These are phyloP conservation scores for Coregonus sp. DNA, from an alignment of 2,797 vertebrate species.

Conservation along the genomic window DNA sequence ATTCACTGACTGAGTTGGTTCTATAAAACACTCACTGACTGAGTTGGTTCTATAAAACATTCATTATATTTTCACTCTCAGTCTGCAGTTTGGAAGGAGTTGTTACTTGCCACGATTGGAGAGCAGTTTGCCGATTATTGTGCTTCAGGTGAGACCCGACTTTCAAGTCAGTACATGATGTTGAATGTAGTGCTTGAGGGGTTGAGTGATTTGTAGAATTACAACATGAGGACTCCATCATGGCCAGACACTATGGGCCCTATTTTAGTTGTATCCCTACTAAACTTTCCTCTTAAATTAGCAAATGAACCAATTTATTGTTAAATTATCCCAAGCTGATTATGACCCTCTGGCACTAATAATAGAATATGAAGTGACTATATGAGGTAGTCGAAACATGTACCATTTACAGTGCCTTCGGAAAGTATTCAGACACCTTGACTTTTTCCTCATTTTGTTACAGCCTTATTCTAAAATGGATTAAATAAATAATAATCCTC, in stretches of 20 bases:
- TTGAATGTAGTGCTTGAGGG: neutral
- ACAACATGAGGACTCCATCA: neutral
- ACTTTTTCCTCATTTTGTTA: no score
- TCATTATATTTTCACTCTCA: conserved; percentile 49
- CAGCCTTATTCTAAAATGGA: no score
- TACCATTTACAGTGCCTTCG: neutral
- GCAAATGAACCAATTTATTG: neutral
- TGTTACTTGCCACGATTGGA: conserved; percentile 87
- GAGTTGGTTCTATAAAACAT: neutral
- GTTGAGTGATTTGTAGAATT: neutral
- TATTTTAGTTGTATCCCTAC: neutral
- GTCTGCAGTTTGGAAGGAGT: conserved; percentile 90
- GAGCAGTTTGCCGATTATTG: conserved; percentile 90
- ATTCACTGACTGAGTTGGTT: conserved; percentile 3
- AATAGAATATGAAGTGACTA: neutral
- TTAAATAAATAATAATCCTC: no score
- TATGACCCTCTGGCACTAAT: neutral
- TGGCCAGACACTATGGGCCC: conserved; percentile 2
- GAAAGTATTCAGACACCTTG: no score
- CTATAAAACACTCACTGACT: neutral
- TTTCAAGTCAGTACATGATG: neutral
- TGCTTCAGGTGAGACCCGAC: conserved; percentile 78
- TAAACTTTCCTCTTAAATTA: neutral
- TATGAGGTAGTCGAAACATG: neutral
- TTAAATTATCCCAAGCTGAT: neutral